phyloP scores from a whole-genome alignment of 2,113 vertebrate species.

The Numenius arquata region DNA sequence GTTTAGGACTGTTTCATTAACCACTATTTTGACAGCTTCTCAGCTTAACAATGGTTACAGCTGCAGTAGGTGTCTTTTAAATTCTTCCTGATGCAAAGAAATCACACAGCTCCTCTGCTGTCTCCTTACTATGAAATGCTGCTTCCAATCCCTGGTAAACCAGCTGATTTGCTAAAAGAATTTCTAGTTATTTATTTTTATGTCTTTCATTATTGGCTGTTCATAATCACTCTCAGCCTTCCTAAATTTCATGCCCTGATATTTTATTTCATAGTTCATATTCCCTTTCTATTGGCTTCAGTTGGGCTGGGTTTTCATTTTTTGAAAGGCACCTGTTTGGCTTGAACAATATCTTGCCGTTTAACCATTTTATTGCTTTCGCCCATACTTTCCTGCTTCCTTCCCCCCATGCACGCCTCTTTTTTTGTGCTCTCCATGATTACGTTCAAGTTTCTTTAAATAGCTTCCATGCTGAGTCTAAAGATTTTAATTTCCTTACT shows the following conservation, averaged over 20 bases:
- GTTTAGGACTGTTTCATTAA: slow-evolving; percentile 3
- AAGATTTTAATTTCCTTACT: slow-evolving; percentile 47
- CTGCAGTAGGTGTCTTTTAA: slow-evolving; percentile 11
- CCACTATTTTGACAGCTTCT: not conserved
- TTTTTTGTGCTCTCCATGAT: not conserved
- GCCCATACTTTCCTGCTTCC: not conserved
- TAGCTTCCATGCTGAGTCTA: slow-evolving; percentile 23
- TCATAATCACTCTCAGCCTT: slow-evolving; percentile 20
- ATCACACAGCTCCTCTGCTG: not conserved
- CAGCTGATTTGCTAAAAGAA: slow-evolving; percentile 12
- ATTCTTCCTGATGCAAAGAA: not conserved
- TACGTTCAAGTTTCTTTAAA: not conserved
- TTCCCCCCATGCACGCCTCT: not conserved
- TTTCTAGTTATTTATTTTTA: slow-evolving; percentile 24
- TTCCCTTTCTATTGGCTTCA: not conserved
- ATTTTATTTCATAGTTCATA: not conserved
- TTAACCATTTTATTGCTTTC: slow-evolving; percentile 20
- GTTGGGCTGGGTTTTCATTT: not conserved
- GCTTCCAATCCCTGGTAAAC: not conserved
- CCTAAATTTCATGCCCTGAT: not conserved
- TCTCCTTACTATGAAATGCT: not conserved
- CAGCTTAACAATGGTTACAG: not conserved
- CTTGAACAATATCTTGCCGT: not conserved
- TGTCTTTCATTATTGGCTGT: slow-evolving; percentile 4
- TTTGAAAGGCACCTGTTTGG: slow-evolving; percentile 32